A percentile compares a stretch with the other conserved stretches of the same genome.
Evolutionary conservation across 2,888 invertebrate genomes (phyloP).

Genomic region (Campaea margaritaria): DNA sequence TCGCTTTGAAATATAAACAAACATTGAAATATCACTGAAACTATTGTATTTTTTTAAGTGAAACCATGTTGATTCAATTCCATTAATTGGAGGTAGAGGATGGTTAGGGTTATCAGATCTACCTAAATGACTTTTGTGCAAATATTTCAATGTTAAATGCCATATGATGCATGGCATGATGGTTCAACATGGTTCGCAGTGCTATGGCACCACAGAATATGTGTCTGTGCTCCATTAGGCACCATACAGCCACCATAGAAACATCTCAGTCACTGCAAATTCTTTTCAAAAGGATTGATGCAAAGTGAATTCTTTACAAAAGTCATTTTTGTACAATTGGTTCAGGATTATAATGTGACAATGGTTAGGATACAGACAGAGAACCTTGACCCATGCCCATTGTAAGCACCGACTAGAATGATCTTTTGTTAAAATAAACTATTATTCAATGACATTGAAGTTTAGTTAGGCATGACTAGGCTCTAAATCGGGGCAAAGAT

Average conservation of each 20-base stretch:
- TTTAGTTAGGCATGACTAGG: slow-evolving; percentile 53
- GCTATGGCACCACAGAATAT: no score
- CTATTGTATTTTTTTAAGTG: no score
- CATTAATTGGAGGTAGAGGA: not conserved
- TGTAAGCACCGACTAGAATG: slow-evolving; percentile 28
- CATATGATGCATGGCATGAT: no score
- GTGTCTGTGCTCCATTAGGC: no score
- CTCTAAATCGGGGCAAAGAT: slow-evolving; percentile 31
- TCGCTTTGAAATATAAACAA: not conserved
- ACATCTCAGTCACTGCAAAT: no score
- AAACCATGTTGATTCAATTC: not conserved
- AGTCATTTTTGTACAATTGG: slow-evolving; percentile 10
- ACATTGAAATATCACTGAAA: not conserved
- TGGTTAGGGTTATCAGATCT: not conserved
- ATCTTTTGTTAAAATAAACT: slow-evolving; percentile 28
- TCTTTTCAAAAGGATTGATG: no score
- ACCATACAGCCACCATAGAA: no score
- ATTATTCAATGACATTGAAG: slow-evolving; percentile 47
- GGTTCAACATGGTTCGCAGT: no score
- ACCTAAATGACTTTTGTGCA: not conserved
- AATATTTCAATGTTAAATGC: no score
- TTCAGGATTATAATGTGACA: slow-evolving; percentile 16
- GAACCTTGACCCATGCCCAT: slow-evolving; percentile 50
- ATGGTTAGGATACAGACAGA: slow-evolving; percentile 9
- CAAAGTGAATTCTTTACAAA: no score